A percentile compares a stretch with the other conserved stretches of the same genome.
phyloP scores from a whole-genome alignment of 2,113 vertebrate species.

The Rafetus swinhoei region DNA sequence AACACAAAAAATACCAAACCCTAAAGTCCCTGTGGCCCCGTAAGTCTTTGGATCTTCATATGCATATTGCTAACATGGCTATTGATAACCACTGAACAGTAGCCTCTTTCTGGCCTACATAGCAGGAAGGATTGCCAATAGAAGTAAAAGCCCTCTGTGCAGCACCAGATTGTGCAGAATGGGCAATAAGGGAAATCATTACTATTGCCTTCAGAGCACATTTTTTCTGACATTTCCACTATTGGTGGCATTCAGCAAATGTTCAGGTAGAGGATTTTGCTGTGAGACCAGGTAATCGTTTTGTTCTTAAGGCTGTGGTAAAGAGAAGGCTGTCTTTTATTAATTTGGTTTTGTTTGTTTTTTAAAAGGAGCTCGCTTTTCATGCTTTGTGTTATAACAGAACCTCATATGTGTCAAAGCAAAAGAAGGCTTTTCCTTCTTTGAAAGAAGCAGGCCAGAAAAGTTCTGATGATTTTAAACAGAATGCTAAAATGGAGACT shows the following conservation, averaged over 20 bases:
- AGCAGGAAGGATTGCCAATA: background rate
- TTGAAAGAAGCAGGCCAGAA: background rate
- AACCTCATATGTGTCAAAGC: background rate
- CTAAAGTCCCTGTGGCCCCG: too few species aligned
- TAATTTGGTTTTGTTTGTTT: background rate
- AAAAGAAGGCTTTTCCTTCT: background rate
- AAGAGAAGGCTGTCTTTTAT: background rate
- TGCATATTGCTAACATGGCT: background rate
- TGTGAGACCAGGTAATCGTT: too few species aligned
- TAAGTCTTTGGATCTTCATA: background rate
- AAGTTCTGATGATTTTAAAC: background rate
- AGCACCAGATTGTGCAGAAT: accelerated
- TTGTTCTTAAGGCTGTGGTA: accelerated
- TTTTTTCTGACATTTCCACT: too few species aligned
- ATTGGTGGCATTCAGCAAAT: background rate
- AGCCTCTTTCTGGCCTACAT: background rate
- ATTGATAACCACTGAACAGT: background rate
- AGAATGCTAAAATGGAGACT: background rate
- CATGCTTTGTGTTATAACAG: background rate
- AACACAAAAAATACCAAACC: background rate
- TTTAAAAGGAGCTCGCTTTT: background rate
- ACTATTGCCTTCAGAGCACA: background rate
- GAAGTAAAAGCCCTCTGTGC: background rate
- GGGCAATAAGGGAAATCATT: background rate
- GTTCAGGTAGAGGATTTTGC: background rate